Evolutionary conservation across 2,888 invertebrate species (phyloP), one percentile per base, ranked within the genome.

Genomic region (Lasioglossum lativentre): DNA sequence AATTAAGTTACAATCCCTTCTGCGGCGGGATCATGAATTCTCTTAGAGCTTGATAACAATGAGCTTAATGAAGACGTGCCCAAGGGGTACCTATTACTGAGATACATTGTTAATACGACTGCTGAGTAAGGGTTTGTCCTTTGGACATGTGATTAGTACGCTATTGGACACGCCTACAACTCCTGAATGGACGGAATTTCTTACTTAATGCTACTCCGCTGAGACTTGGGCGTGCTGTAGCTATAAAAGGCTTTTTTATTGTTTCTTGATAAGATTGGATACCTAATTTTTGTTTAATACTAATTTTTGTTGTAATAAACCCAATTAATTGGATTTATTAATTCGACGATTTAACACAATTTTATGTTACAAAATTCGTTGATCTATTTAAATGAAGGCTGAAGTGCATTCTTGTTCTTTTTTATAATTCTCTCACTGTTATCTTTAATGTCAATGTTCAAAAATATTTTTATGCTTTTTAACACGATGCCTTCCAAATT

Each of bases 71-170:
- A 90, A 84, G 78, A 78, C 47, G 80, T 81, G 87, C 86, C 89
- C 40, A 72, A 85, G 86, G 81, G 56, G 75, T 78, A 85, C 80
- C 82, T 75, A 66, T 81, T 68, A 59, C 73, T 34, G 81, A 84
- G 78, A 85, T 85, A 77, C 72, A 83, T 81, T 86, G 86, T 90
- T 89, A 90, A 89, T 87, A 71, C 84, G 82, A 85, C 75, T 84
- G 86, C 80, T 82, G 86, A 84, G 86, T 73, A 82, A 75, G 88
- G 84, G 70, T 87, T 83, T 85, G 80, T 87, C 85, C 87, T 90
- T 93, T 92, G 89, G 92, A 92, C 92, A 90, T 92, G 91, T 92
- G 92, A 94, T 93, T 94, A 94, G 93, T 87, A 89, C 90, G 87
- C 88, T 86, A 90, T 92, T 87, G 88, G 87, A 88, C 91, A 92